A percentile compares a stretch with the other conserved stretches of the same genome.
Evolutionary conservation across 2,888 invertebrate species (phyloP).

Genomic region (Chymomyza fuscimana): DNA sequence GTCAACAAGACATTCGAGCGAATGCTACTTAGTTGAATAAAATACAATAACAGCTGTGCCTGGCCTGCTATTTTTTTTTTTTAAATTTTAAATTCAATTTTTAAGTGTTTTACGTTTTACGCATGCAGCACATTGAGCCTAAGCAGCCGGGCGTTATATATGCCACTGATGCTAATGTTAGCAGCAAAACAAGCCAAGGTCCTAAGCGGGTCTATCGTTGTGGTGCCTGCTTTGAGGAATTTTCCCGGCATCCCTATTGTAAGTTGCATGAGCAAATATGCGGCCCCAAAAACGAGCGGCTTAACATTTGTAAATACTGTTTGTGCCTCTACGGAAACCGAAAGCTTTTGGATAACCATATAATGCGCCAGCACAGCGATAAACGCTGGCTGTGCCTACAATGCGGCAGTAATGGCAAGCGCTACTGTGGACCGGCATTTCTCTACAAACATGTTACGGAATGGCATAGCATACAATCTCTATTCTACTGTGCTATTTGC

Average conservation of each 20-base stretch:
- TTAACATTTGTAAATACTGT: constrained; percentile 53
- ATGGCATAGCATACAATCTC: constrained; percentile 59
- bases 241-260: constrained; percentile 40
- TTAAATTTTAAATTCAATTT: too few relatives aligned
- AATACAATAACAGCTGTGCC: too few relatives aligned
- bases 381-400: constrained; percentile 51
- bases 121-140: neutral
- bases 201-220: constrained; percentile 44
- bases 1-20: neutral
- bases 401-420: constrained; percentile 53
- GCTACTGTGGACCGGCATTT: constrained; percentile 48
- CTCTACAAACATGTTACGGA: constrained; percentile 55
- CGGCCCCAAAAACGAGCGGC: constrained; percentile 28
- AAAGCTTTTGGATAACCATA: constrained; percentile 43
- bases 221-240: constrained; percentile 39
- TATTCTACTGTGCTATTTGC: constrained; percentile 61
- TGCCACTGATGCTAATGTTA: neutral
- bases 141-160: neutral
- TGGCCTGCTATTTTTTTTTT: too few relatives aligned
- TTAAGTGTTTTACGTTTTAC: neutral
- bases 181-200: neutral
- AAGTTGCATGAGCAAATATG: constrained; percentile 53
- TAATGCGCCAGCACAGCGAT: constrained; percentile 49
- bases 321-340: constrained; percentile 57
- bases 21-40: too few relatives aligned